Evolutionary conservation across 2,797 vertebrate genomes (phyloP), one percentile per base, ranked within the genome.

Genomic region (Crenichthys baileyi): DNA sequence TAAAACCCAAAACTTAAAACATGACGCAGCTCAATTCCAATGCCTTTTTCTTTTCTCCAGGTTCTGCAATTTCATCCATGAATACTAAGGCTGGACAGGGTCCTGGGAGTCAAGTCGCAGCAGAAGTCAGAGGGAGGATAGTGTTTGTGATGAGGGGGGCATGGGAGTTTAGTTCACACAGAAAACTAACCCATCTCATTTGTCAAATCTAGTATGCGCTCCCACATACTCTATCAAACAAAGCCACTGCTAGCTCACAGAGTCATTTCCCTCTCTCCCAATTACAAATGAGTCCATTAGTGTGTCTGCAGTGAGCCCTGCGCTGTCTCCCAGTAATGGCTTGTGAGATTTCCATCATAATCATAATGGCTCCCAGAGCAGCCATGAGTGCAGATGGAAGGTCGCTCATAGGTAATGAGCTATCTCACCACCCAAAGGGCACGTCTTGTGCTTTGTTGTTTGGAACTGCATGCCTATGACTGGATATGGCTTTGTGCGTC

Each of bases 221-320:
- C 96, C 96, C 96, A 95, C 94, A 95, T 96, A 96, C 96, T 96
- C 96, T 96, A 96, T 97, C 96, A 96, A 96, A 94, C 95, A 96
- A 91, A 96, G 96, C 96, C 95, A 94, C 96, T 94, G 96, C 96
- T 95, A 96, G 95, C 96, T 95, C 96, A 97, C 96, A 96, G 96
- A 97, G 95, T 95, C 95, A 95, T 95, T 95, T 98, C 98, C 98
- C 97, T 97, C 97, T 98, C 97, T 98, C 96, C 98, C 98, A 99
- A 98, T 99, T 99, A 99, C 98, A 99, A 99, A 99, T 99, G 97
- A 99, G 98, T 97, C 98, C 97, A 99, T 99, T 99, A 99, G 97
- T 96, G 97, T 97, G 97, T 98, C 97, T 99, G 97, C 97, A 97
- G 97, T 95, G 96, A 97, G 97, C 96, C 97, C 97, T 97, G 96